Base-by-base conservation (phyloP, 2,113 vertebrate genomes). In the Psettodes erumei region DNA sequence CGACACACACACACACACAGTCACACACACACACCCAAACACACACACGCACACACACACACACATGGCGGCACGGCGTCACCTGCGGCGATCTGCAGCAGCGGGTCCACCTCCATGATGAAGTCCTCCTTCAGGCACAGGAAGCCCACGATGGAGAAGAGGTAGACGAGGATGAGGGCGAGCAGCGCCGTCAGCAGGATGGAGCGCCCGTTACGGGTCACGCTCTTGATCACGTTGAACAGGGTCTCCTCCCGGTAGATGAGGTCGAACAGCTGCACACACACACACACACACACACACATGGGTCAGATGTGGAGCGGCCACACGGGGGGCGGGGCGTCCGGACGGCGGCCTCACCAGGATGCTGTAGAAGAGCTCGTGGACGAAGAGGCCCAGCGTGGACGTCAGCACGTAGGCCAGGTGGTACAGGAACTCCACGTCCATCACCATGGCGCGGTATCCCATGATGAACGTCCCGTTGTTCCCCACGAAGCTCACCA, bases 111-210 rank as follows among this genome's bases (percentile, higher is more conserved):
- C 92, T 99, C 97, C 80, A 99, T 93, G 83, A 99, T 98, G 94
- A 99, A 99, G 86, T 99, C 98, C 27, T 99, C 94, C 89, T 97
- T 98, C 58, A 99, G 94, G 84, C 95, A 98, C 0, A 99, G 95
- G 93, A 99, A 99, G 81, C 97, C 98, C 16, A 99, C 96, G 3
- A 99, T 99, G 91, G 98, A 99, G 95, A 99, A 99, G 82, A 99
- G 97, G 94, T 99, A 99, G 90, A 99, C 97, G 0, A 99, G 96
- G 91, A 99, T 99, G 87, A 99, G 96, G 12, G 97, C 98, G 67
- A 99, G 93, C 82, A 99, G 94, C 6, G 98, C 98, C 0, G 98
- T 99, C 80, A 99, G 94, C 85, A 99, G 94, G 92, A 99, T 99
- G 85, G 98, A 99, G 84, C 98, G 97, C 1, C 98, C 98, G 0